Conservation (phyloP, 2,888 invertebrate species). For the Watsonalla binaria region DNA sequence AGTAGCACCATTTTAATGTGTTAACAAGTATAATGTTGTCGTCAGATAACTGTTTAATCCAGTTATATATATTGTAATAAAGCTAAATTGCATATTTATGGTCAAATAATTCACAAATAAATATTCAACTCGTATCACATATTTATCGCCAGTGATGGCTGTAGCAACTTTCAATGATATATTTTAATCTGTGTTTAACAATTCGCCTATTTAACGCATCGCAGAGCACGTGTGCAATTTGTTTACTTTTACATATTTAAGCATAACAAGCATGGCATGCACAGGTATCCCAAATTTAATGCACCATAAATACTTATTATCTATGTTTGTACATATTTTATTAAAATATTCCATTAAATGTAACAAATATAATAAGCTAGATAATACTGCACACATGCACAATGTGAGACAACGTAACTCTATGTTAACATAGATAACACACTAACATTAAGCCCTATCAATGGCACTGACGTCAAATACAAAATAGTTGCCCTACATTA, state of each 20-base stretch:
- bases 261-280: slow-evolving; percentile 15
- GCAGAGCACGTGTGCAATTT: background rate
- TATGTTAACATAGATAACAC: slow-evolving; percentile 64
- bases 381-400: slow-evolving; percentile 70
- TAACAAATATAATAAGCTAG: slow-evolving; percentile 37
- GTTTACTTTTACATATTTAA: slow-evolving; percentile 7
- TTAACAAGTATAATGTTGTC: background rate
- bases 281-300: slow-evolving; percentile 20
- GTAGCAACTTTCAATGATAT: background rate
- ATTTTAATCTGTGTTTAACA: too few species aligned
- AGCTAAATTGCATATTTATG: background rate
- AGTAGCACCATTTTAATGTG: background rate
- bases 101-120: too few species aligned
- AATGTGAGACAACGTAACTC: slow-evolving; percentile 38
- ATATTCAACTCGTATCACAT: background rate
- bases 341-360: slow-evolving; percentile 37
- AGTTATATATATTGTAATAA: background rate
- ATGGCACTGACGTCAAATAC: slow-evolving; percentile 36
- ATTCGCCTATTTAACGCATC: too few species aligned
- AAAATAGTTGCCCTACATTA: slow-evolving; percentile 12
- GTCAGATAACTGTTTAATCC: background rate
- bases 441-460: slow-evolving; percentile 23
- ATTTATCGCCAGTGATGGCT: background rate
- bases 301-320: slow-evolving; percentile 22
- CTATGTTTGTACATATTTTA: slow-evolving; percentile 22